phyloP scores from a whole-genome alignment of 1,140 invertebrate species.

The Gryllus bimaculatus region DNA sequence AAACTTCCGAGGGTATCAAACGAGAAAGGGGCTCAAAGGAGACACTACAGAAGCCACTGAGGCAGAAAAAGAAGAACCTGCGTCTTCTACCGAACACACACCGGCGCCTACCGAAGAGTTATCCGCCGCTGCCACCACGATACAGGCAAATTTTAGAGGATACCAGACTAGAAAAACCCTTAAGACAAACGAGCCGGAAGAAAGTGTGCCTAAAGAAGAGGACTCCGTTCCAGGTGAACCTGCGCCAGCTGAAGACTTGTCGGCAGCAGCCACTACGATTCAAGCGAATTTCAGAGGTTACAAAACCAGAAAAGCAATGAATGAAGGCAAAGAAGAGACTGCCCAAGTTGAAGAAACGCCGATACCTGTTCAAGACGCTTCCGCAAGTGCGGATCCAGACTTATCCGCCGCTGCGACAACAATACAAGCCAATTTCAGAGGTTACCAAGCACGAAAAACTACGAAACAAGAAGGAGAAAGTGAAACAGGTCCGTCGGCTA shows the following conservation, averaged over 20 bases:
- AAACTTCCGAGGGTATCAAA: constrained; percentile 24
- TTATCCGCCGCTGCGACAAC: constrained; percentile 22
- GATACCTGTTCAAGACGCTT: not conserved
- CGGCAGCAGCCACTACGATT: constrained; percentile 25
- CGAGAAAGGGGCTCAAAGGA: constrained; percentile 19
- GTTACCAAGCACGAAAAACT: constrained; percentile 23
- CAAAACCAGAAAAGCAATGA: constrained; percentile 22
- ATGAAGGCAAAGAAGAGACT: not conserved
- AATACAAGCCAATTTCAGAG: constrained; percentile 26
- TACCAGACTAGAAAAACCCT: constrained; percentile 23
- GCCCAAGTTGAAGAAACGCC: not conserved
- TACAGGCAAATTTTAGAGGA: constrained; percentile 26
- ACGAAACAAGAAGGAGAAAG: constrained; percentile 22
- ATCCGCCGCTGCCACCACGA: constrained; percentile 23
- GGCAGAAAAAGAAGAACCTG: not conserved
- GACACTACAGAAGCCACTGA: not conserved
- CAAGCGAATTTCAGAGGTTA: constrained; percentile 26
- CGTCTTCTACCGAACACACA: no score
- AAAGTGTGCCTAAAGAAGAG: not conserved
- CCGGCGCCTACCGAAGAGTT: not conserved
- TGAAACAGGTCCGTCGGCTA: not conserved
- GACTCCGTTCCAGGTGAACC: no score
- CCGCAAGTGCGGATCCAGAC: not conserved
- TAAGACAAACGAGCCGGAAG: constrained; percentile 19
- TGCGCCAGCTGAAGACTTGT: not conserved